Conservation (phyloP, 1,140 invertebrate species). For the Probaryconus sp. region DNA sequence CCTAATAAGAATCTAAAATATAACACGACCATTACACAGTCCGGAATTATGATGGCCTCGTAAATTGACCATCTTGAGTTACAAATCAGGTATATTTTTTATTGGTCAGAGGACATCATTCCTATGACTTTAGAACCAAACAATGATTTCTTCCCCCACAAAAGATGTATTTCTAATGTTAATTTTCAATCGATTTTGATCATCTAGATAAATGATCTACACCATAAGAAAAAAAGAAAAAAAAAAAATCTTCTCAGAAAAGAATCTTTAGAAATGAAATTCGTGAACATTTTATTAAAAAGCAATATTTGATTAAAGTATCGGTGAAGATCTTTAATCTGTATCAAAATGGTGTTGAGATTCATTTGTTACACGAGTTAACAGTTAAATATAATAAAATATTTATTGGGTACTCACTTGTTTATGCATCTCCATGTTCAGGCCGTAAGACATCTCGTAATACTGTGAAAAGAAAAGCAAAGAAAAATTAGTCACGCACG, state of each 20-base stretch:
- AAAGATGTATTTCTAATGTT: too few species aligned
- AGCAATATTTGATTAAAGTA: too few species aligned
- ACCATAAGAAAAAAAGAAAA: too few species aligned
- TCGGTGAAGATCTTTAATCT: too few species aligned
- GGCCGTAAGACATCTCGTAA: constrained; percentile 99
- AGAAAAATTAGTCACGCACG: constrained; percentile 30
- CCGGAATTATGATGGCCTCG: constrained; percentile 32
- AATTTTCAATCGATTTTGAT: too few species aligned
- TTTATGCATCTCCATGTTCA: constrained; percentile 99
- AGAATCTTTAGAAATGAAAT: too few species aligned
- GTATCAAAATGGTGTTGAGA: too few species aligned
- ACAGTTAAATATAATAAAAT: constrained; percentile 3
- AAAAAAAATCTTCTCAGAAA: too few species aligned
- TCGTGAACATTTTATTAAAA: too few species aligned
- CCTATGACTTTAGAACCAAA: constrained; percentile 14
- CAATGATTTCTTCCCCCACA: too few species aligned
- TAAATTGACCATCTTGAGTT: constrained; percentile 29
- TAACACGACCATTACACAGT: constrained; percentile 35
- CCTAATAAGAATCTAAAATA: constrained; percentile 46
- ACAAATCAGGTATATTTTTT: constrained; percentile 26
- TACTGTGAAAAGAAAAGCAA: constrained; percentile 88
- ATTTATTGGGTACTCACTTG: constrained; percentile 85
- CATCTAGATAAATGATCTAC: too few species aligned
- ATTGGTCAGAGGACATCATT: constrained; percentile 10
- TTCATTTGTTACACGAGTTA: too few species aligned